These are phyloP conservation scores for Lasioglossum malachurum DNA, from an alignment of 2,888 invertebrate genomes.

Conservation along the genomic window DNA sequence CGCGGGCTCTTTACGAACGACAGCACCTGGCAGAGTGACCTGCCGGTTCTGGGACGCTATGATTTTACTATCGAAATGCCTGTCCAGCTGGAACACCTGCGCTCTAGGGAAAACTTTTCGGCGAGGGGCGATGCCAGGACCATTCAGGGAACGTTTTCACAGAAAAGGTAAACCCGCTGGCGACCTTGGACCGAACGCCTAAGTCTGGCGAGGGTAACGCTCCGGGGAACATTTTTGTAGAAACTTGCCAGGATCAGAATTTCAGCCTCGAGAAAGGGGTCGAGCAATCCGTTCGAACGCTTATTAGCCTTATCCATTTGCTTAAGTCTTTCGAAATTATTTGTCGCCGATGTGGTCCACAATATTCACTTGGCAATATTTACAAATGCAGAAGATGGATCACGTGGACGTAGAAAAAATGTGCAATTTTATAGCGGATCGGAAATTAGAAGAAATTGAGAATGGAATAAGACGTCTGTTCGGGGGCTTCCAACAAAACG, in stretches of 20 bases:
- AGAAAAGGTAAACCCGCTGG: constrained; percentile 3
- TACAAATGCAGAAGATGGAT: neutral
- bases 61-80: constrained; percentile 32
- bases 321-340: too few species aligned
- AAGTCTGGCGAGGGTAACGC: neutral
- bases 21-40: constrained; percentile 77
- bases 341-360: neutral
- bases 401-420: neutral
- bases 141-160: constrained; percentile 18
- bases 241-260: neutral
- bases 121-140: neutral
- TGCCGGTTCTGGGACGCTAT: constrained; percentile 66
- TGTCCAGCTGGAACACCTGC: constrained; percentile 60
- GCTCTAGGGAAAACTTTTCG: constrained; percentile 48
- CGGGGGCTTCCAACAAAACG: constrained; percentile 26
- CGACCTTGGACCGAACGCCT: constrained; percentile 12
- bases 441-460: neutral
- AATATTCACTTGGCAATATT: neutral
- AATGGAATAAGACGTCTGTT: constrained; percentile 9
- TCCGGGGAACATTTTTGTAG: constrained; percentile 1
- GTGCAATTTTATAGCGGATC: neutral
- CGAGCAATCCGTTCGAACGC: neutral
- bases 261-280: constrained; percentile 2
- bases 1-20: constrained; percentile 75
- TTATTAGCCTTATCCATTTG: neutral